A percentile compares a stretch with the other conserved stretches of the same genome.
Conservation (phyloP, 2,113 vertebrate species). For the Onychostruthus taczanowskii region DNA sequence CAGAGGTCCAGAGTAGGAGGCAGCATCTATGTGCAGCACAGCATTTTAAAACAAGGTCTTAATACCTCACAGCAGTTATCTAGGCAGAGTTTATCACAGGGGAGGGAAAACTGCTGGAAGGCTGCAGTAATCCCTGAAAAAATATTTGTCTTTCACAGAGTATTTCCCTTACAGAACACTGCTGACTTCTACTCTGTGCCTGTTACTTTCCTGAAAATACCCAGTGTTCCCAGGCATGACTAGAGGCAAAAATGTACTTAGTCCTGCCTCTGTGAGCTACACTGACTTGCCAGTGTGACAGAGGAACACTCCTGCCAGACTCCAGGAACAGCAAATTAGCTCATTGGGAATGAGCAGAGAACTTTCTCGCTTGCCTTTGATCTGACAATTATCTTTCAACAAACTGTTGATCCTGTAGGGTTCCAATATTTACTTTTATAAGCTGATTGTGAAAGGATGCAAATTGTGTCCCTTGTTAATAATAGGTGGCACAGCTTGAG, state of each 20-base stretch:
- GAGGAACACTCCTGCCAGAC: not conserved
- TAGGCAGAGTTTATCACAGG: not conserved
- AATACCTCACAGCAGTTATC: not conserved
- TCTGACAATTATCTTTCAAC: not conserved
- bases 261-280: not conserved
- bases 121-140: constrained; percentile 2
- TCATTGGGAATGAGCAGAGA: not conserved
- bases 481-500: constrained; percentile 29
- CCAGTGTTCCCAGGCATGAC: not conserved
- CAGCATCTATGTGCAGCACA: not conserved
- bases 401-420: constrained; percentile 1
- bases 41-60: not conserved
- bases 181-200: not conserved
- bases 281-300: not conserved
- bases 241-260: not conserved
- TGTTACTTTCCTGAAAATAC: not conserved
- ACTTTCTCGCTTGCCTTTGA: not conserved
- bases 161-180: not conserved
- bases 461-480: constrained; percentile 21
- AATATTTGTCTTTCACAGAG: not conserved
- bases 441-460: not conserved
- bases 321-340: not conserved
- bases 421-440: constrained; percentile 37
- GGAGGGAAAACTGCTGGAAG: not conserved
- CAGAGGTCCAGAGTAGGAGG: not conserved